Conservation (phyloP, 2,797 vertebrate species). For the Lacerta agilis region DNA sequence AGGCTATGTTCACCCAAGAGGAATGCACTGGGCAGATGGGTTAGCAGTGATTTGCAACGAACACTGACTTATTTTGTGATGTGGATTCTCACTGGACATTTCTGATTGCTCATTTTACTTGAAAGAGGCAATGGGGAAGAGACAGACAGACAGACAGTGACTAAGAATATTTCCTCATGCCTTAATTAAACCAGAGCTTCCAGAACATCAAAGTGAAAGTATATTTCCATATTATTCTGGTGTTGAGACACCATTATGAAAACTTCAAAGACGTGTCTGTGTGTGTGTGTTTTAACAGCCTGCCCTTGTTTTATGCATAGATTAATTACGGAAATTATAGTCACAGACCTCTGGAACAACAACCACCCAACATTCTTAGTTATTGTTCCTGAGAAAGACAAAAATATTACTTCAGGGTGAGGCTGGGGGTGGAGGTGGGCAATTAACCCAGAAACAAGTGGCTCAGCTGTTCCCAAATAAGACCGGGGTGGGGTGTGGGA, state of each 20-base stretch:
- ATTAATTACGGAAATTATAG: conserved; percentile 51
- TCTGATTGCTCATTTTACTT: conserved; percentile 10
- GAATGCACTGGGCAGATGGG: not conserved
- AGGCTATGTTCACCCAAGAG: too few species aligned
- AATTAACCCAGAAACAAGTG: not conserved
- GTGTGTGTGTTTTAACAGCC: not conserved
- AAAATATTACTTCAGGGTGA: not conserved
- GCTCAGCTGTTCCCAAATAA: not conserved
- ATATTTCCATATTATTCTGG: conserved; percentile 33
- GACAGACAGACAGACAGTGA: conserved; percentile 10
- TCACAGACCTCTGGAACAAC: conserved; percentile 47
- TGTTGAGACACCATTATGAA: conserved; percentile 42
- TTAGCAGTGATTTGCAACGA: not conserved
- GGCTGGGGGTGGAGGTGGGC: not conserved
- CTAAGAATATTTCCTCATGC: conserved; percentile 49
- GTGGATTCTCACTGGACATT: not conserved
- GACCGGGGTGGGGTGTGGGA: not conserved
- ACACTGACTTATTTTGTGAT: not conserved
- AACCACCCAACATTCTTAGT: conserved; percentile 12
- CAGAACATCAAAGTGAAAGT: conserved; percentile 59
- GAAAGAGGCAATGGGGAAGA: conserved; percentile 19
- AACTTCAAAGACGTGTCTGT: conserved; percentile 55
- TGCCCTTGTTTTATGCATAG: conserved; percentile 54
- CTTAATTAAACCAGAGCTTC: conserved; percentile 60
- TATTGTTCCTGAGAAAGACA: conserved; percentile 21